Base-by-base conservation (phyloP, 2,113 vertebrate species). In the Suncus etruscus region DNA sequence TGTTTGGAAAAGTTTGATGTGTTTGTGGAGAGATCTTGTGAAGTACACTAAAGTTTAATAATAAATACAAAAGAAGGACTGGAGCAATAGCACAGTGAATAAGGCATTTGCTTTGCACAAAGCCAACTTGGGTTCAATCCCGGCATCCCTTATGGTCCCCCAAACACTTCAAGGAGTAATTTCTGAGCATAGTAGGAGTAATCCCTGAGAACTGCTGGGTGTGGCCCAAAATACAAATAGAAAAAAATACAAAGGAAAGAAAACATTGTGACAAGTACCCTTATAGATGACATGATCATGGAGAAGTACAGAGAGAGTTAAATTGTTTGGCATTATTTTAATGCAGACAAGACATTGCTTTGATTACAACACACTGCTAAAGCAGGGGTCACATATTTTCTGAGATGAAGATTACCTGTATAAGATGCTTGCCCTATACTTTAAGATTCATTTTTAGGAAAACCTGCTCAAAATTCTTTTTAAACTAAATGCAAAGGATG, bases 391-490 rank as follows among this genome's bases (percentile, higher is more conserved):
- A 20, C 3, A 3, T 16, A 4, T 16, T 22, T 79, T 27, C 78
- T 69, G 48, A 81, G 29, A 4, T 32, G 50, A 83, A 5, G 45
- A 22, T 45, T 81, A 20, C 14, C 18, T 50, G 12, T 2, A 10
- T 18, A 75, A 65, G 48, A 63, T 32, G 0, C 0, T 84, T 95
- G 81, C n/a, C 72, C 90, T 51, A 50, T 58, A 81, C 8, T 24
- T 24, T 22, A 22, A 86, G 72, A 86, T 76, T 39, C 29, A 54
- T 48, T 73, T 89, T 39, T 68, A 90, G 20, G 73, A 92, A 88
- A 8, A 3, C 88, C 29, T 66, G 6, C 29, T 92, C 90, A 27
- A 66, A 2, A 58, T 89, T 95, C 93, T 87, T 90, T 85, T 94
- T 86, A 75, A 88, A 77, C 31, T 82, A 85, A 87, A 95, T 85